Percentiles rank a stretch among this genome's conserved stretches.
phyloP scores from a whole-genome alignment of 2,888 invertebrate genomes.

The Lapara coniferarum region DNA sequence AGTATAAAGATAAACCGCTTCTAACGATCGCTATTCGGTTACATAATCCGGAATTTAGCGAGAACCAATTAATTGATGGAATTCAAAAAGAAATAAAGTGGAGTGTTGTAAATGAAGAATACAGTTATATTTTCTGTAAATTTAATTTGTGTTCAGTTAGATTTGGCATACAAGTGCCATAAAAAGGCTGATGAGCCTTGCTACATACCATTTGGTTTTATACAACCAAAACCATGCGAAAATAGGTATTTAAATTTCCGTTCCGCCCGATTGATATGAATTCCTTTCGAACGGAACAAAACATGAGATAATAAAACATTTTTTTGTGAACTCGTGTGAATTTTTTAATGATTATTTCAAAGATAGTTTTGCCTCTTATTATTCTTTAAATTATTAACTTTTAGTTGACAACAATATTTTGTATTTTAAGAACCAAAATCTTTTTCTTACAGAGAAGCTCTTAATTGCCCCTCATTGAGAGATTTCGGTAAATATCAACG shows the following conservation, averaged over 20 bases:
- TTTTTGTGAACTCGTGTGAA: neutral
- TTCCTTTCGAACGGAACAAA: neutral
- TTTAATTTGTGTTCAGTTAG: constrained; percentile 15
- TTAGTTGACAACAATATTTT: too few relatives aligned
- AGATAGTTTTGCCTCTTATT: too few relatives aligned
- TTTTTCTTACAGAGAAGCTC: neutral
- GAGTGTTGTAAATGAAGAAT: neutral
- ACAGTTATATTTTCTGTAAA: constrained; percentile 18
- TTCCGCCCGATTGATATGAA: constrained; percentile 8
- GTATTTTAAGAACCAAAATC: too few relatives aligned
- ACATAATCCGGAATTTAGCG: constrained; percentile 19
- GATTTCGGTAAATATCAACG: constrained; percentile 7
- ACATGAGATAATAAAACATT: neutral
- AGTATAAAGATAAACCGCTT: constrained; percentile 3
- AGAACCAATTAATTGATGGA: constrained; percentile 13
- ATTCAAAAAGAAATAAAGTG: constrained; percentile 14
- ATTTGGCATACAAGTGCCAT: constrained; percentile 5
- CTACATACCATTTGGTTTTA: constrained; percentile 13
- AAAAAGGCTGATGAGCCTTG: constrained; percentile 16
- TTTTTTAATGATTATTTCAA: neutral
- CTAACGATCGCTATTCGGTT: constrained; percentile 23
- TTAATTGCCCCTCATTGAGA: neutral
- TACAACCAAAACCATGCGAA: constrained; percentile 3
- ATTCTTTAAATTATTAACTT: too few relatives aligned
- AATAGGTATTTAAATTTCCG: constrained; percentile 15